phyloP scores from a whole-genome alignment of 92 coral and sea anemone species.

The Parazoanthus swiftii region DNA sequence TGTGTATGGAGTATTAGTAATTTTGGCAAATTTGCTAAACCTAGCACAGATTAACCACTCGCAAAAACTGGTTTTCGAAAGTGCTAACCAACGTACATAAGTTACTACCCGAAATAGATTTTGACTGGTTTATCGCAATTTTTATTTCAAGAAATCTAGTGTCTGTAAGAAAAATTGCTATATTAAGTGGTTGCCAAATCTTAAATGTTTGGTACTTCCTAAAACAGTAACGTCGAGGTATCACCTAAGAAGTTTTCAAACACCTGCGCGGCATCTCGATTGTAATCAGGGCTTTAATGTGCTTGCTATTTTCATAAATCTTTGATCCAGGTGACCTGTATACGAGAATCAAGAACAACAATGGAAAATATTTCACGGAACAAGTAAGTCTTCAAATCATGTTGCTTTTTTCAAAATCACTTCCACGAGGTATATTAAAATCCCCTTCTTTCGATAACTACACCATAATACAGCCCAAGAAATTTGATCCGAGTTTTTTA shows the following conservation, averaged over 20 bases:
- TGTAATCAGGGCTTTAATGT: background rate
- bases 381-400: conserved; percentile 52
- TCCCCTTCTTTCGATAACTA: too few relatives aligned
- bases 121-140: background rate
- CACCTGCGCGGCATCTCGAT: background rate
- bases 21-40: too few relatives aligned
- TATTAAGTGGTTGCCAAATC: too few relatives aligned
- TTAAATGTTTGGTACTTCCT: background rate
- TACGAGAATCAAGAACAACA: conserved; percentile 73
- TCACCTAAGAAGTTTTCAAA: background rate
- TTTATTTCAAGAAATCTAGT: background rate
- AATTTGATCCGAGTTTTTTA: too few relatives aligned
- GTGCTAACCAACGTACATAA: too few relatives aligned
- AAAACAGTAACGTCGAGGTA: background rate
- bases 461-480: too few relatives aligned
- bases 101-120: too few relatives aligned
- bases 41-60: too few relatives aligned
- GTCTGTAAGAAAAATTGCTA: background rate
- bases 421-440: too few relatives aligned
- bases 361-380: conserved; percentile 63
- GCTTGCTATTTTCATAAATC: background rate
- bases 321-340: conserved; percentile 74
- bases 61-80: too few relatives aligned
- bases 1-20: too few relatives aligned
- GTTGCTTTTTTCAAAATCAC: background rate